Evolutionary conservation across 2,888 invertebrate species (phyloP).

Genomic region (Tipula confusa): DNA sequence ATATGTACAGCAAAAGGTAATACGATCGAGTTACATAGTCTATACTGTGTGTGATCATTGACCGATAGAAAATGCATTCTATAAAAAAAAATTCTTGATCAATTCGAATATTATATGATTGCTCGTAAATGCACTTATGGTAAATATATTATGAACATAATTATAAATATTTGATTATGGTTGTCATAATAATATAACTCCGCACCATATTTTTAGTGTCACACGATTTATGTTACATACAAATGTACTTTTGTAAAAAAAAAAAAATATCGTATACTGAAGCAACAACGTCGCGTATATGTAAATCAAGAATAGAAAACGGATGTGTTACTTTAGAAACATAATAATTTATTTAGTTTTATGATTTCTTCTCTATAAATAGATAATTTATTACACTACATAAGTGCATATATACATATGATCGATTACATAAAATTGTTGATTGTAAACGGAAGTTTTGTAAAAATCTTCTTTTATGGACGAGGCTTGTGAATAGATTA

Average conservation of each 20-base stretch:
- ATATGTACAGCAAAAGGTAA: background rate
- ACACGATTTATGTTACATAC: background rate
- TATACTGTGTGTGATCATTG: background rate
- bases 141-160: background rate
- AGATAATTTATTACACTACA: background rate
- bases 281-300: background rate
- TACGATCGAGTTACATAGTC: background rate
- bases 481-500: background rate
- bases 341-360: background rate
- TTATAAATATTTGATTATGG: background rate
- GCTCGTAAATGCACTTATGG: background rate
- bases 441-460: background rate
- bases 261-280: background rate
- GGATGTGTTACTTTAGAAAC: background rate
- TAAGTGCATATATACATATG: background rate
- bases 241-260: background rate
- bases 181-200: background rate
- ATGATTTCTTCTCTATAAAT: slow-evolving; percentile 12
- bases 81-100: background rate
- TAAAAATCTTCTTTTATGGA: background rate
- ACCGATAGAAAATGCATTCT: slow-evolving; percentile 3
- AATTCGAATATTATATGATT: background rate
- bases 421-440: background rate
- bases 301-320: background rate
- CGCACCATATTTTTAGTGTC: background rate